phyloP scores from a whole-genome alignment of 2,888 invertebrate species.

The Leptarthrus brevirostris region DNA sequence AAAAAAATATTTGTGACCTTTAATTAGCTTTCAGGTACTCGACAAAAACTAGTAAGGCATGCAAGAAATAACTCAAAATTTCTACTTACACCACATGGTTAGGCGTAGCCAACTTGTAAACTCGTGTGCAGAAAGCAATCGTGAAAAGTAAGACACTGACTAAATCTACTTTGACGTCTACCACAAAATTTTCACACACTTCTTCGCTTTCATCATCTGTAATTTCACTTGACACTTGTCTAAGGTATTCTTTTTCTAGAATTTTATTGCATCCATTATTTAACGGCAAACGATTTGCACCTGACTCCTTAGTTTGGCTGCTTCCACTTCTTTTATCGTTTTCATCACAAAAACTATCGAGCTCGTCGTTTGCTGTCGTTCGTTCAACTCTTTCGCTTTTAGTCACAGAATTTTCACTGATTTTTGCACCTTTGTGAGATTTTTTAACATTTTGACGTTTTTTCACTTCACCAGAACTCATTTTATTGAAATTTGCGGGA shows the following conservation, averaged over 20 bases:
- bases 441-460: slow-evolving; percentile 47
- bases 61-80: no score
- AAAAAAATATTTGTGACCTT: no score
- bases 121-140: slow-evolving; percentile 78
- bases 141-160: slow-evolving; percentile 78
- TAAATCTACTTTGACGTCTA: slow-evolving; percentile 79
- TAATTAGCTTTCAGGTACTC: no score
- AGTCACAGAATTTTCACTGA: slow-evolving; percentile 46
- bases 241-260: background rate
- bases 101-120: slow-evolving; percentile 87
- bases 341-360: slow-evolving; percentile 51
- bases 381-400: slow-evolving; percentile 66
- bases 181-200: slow-evolving; percentile 64
- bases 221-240: background rate
- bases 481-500: no score
- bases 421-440: slow-evolving; percentile 34
- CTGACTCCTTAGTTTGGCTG: background rate
- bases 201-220: slow-evolving; percentile 39
- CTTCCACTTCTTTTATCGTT: background rate
- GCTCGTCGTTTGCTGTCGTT: slow-evolving; percentile 58
- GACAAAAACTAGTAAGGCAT: no score
- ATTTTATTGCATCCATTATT: background rate
- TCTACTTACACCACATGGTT: slow-evolving; percentile 91
- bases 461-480: slow-evolving; percentile 50
- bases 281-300: background rate